Evolutionary conservation across 2,113 vertebrate genomes (phyloP), one percentile per base, ranked within the genome.

Genomic region (Limanda limanda): DNA sequence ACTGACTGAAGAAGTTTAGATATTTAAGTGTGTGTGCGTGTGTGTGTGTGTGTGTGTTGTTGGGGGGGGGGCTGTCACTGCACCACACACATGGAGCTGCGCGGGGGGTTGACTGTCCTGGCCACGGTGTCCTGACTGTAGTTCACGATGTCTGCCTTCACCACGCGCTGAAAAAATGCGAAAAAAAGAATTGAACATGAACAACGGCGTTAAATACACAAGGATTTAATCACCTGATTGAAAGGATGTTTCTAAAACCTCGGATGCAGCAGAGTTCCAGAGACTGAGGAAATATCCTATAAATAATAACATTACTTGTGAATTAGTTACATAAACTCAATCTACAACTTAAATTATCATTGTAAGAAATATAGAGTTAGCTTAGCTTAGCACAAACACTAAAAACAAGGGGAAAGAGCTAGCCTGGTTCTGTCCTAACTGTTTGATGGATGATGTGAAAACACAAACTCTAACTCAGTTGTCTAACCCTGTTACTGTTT

Each of bases 141-240:
- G 96, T 99, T 99, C 88, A 99, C 97, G 87, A 99, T 99, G 89
- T 99, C 97, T 61, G 98, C 98, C 89, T 98, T 99, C 93, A 99
- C 97, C 94, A 99, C 97, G 4, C 94, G 95, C 97, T 99, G 95
- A 73, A 79, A 88, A 82, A 2, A 75, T 4, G 67, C 9, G 86
- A 6, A 74, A 59, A 10, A 63, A 79, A 67, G 61, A 20, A 27
- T 5, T 35, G 52, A n/a, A 67, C 52, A 37, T 17, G 20, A 25
- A 35, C 8, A 47, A 2, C 1, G 37, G 24, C 1, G 17, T 47
- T 45, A 7, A 40, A 64, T 60, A 5, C 17, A 15, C 25, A 60
- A 61, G 0, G 37, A 40, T 15, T 61, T n/a, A 59, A 31, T 31
- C 1, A 18, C 57, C 31, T 56, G 3, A 8, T 20, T 47, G 24